Conservation (phyloP, 1,140 invertebrate species). For the Hestina assimilis region DNA sequence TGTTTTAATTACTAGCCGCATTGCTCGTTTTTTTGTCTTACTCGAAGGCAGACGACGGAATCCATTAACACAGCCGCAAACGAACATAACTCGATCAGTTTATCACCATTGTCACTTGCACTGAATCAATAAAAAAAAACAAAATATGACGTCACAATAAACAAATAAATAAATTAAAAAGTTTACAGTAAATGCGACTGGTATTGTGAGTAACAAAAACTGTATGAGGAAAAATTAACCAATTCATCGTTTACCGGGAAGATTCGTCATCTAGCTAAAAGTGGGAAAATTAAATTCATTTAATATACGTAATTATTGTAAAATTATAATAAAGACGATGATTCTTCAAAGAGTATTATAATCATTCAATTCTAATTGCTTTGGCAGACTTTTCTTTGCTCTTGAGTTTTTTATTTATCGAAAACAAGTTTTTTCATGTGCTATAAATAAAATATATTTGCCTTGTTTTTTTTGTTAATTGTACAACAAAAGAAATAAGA, state of each 20-base stretch:
- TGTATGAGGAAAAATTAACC: slow-evolving; percentile 28
- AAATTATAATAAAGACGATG: no score
- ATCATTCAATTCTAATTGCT: no score
- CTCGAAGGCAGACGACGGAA: slow-evolving; percentile 33
- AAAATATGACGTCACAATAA: neutral
- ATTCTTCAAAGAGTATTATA: no score
- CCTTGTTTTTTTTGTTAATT: neutral
- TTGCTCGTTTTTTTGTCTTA: slow-evolving; percentile 27
- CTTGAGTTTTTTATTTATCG: no score
- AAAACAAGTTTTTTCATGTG: no score
- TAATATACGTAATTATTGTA: neutral
- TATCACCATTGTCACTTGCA: neutral
- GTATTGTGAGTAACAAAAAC: slow-evolving; percentile 13
- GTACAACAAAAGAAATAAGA: neutral
- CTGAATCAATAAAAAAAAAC: neutral
- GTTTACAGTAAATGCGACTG: neutral
- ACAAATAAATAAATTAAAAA: neutral
- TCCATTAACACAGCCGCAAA: slow-evolving; percentile 39
- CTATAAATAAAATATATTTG: neutral
- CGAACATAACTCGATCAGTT: slow-evolving; percentile 21
- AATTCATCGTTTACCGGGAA: slow-evolving; percentile 35
- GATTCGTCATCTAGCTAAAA: slow-evolving; percentile 28
- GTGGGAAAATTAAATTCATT: slow-evolving; percentile 13
- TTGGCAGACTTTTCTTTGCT: no score
- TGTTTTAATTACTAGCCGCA: no score